Base-by-base conservation (phyloP, 2,113 vertebrate genomes). In the Nothoprocta pentlandii region DNA sequence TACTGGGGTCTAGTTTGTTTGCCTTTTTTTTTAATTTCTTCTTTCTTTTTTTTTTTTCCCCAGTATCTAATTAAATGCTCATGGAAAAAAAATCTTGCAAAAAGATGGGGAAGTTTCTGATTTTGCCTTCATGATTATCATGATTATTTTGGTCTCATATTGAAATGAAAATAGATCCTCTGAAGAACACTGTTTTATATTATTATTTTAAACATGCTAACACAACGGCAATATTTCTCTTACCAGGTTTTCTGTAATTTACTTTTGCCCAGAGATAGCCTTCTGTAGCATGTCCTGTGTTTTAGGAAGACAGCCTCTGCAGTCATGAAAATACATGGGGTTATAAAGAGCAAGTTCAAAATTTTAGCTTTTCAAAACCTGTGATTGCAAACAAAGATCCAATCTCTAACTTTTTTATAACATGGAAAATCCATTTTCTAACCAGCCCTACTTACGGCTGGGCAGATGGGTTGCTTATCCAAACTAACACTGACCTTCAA, bases 361-460 rank as follows among this genome's bases (percentile, higher is more conserved):
- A 92, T 69, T 69, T 76, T 36, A 54, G 17, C 70, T 80, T 67
- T 71, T 64, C 66, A 36, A 62, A 89, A 59, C 8, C 39, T 13
- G 16, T 11, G 78, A 89, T 73, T 66, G n/a, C 47, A 90, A 85
- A 41, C 86, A 92, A 59, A 74, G 92, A 73, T 79, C 42, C 26
- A 26, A 86, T 87, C 89, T 87, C 89, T 47, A 64, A 17, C 80
- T 81, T 47, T 80, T 88, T 93, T 20, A 79, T 67, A 89, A 94
- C 90, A 91, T 89, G 92, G 93, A 97, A 97, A 97, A 95, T 96
- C 70, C 95, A 95, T 97, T 96, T 97, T 89, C 93, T 96, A 92
- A 96, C 93, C 96, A 97, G 77, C 83, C 46, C 94, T 97, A 95
- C 95, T 97, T 95, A 95, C 2, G 41, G 32, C 90, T 92, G 94